Percentiles rank a stretch among this genome's conserved stretches.
phyloP scores from a whole-genome alignment of 2,113 vertebrate species.

The Synodontis membranacea region DNA sequence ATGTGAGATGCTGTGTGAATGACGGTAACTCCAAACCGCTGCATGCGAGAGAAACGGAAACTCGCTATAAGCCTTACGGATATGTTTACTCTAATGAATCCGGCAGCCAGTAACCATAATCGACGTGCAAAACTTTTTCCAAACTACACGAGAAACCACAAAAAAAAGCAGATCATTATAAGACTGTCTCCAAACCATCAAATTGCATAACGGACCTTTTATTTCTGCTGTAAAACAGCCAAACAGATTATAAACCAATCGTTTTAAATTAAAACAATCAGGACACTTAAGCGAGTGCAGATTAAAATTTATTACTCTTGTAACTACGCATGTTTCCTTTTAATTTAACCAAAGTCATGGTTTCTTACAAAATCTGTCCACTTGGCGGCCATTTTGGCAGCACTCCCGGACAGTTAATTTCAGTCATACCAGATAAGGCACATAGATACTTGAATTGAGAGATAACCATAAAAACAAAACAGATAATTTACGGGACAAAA shows the following conservation, averaged over 20 bases:
- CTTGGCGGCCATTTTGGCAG: neutral
- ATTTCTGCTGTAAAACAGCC: neutral
- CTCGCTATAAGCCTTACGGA: neutral
- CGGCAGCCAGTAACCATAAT: neutral
- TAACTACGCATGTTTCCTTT: neutral
- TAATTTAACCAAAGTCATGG: neutral
- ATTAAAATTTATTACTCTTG: neutral
- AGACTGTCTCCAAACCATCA: neutral
- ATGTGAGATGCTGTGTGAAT: constrained; percentile 48
- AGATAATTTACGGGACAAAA: neutral
- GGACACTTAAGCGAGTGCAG: neutral
- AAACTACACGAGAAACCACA: neutral
- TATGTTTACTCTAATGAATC: neutral
- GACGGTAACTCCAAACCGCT: constrained; percentile 45
- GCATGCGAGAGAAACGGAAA: constrained; percentile 9
- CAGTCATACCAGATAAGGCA: neutral
- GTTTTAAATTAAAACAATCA: neutral
- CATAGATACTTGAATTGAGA: neutral
- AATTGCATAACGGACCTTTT: neutral
- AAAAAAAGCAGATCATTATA: neutral
- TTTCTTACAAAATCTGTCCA: neutral
- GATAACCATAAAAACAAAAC: neutral
- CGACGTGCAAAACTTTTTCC: neutral
- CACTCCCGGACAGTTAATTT: neutral
- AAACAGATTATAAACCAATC: neutral